phyloP scores from a whole-genome alignment of 1,140 invertebrate species.

The Archivesica marissinica region DNA sequence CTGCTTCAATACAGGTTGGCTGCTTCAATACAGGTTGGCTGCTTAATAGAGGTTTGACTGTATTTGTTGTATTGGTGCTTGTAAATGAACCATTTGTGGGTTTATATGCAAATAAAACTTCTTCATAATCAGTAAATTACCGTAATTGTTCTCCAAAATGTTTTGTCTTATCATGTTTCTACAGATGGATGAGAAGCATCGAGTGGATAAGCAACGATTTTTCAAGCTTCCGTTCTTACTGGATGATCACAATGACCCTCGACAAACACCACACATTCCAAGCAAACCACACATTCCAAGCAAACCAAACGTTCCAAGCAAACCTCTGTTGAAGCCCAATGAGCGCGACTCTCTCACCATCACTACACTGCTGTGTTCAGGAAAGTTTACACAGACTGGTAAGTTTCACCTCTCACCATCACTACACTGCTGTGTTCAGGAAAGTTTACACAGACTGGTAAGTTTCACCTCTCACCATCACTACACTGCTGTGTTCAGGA shows the following conservation, averaged over 20 bases:
- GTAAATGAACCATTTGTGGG: no score
- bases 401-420: constrained; percentile 85
- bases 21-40: no score
- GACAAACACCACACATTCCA: constrained; percentile 51
- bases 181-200: constrained; percentile 79
- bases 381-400: constrained; percentile 97
- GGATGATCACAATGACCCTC: constrained; percentile 76
- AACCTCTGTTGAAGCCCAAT: constrained; percentile 39
- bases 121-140: background rate
- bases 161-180: background rate
- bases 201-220: constrained; percentile 88
- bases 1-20: no score
- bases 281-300: constrained; percentile 46
- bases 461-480: constrained; percentile 66
- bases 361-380: constrained; percentile 94
- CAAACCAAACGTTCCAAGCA: no score
- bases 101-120: no score
- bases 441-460: constrained; percentile 97
- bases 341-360: constrained; percentile 90
- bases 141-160: background rate
- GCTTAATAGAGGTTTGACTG: no score
- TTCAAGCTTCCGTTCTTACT: constrained; percentile 89
- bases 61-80: no score
- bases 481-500: no score
- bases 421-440: constrained; percentile 95